Base-by-base conservation (phyloP, 2,797 vertebrate species). In the Myoxocephalus aenaeus region DNA sequence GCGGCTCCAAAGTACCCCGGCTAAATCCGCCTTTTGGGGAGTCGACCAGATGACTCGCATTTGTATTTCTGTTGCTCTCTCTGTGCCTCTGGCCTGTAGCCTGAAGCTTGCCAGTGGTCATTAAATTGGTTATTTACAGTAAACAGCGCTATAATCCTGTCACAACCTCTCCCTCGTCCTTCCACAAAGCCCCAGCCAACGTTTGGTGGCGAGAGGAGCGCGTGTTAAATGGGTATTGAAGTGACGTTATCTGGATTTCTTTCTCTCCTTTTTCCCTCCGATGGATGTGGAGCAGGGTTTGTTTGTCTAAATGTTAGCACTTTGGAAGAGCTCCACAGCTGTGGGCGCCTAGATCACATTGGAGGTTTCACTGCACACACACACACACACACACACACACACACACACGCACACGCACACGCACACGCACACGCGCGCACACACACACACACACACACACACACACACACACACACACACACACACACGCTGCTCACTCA, bases 271-370 rank as follows among this genome's bases (percentile, higher is more conserved):
- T 80, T 77, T 73, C 62, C 57, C 59, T 78, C 57, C 69, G 57
- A 90, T 91, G 86, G 87, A 90, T 90, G 85, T 90, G 86, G 86
- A 92, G 90, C 81, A 63, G 85, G 86, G 86, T 92, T 92, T 93
- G 92, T 93, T 93, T 92, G 91, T 92, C 88, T 93, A 93, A 94
- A 94, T 92, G 92, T 92, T 92, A 90, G 89, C 90, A 91, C 92
- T 93, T 92, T 93, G 92, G 92, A 93, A 92, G 85, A 85, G 89
- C 87, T 91, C 86, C 91, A 90, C 89, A 89, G 91, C 92, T 92
- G 91, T 92, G 90, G 90, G 89, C 42, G 78, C 89, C 87, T 73
- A 79, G 86, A 93, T 92, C 91, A 91, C 90, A 81, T 85, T 85
- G 88, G 86, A 93, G 92, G 90, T 92, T 92, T 91, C 75, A 83